Evolutionary conservation across 1,140 invertebrate genomes (phyloP).

Genomic region (Ditylenchus dipsaci): DNA sequence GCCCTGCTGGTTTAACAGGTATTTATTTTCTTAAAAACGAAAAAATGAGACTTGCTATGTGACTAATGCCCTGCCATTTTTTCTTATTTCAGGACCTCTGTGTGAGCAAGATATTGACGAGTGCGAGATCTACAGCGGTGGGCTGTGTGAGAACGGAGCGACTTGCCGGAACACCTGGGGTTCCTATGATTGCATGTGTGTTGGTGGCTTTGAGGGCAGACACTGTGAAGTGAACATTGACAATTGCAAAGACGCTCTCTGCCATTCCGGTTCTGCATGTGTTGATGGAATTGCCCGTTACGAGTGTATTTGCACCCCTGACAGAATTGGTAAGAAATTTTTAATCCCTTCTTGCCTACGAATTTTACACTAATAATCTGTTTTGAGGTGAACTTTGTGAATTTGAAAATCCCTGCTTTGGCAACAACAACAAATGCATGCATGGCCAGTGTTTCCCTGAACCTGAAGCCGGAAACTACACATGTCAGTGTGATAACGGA

Average conservation of each 20-base stretch:
- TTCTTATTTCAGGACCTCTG: constrained; percentile 69
- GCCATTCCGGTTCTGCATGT: constrained; percentile 78
- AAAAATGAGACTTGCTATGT: constrained; percentile 79
- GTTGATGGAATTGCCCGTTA: constrained; percentile 93
- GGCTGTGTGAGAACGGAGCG: constrained; percentile 50
- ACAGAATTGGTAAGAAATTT: constrained; percentile 67
- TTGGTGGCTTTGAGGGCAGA: constrained; percentile 74
- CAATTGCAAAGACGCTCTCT: constrained; percentile 32
- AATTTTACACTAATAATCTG: background rate
- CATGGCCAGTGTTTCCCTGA: constrained; percentile 22
- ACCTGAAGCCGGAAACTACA: constrained; percentile 14
- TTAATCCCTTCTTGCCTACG: background rate
- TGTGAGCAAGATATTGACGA: constrained; percentile 41
- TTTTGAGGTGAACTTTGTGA: constrained; percentile 28
- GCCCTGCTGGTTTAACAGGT: constrained; percentile 17
- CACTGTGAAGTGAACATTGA: constrained; percentile 26
- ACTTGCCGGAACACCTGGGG: constrained; percentile 34
- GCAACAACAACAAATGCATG: constrained; percentile 6
- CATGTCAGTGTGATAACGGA: constrained; percentile 25
- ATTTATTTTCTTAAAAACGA: constrained; percentile 61
- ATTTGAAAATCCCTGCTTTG: constrained; percentile 27
- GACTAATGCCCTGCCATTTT: constrained; percentile 66
- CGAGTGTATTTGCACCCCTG: constrained; percentile 86
- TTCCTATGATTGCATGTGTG: constrained; percentile 65
- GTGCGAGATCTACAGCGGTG: constrained; percentile 65